Evolutionary conservation across 2,113 vertebrate genomes (phyloP), one percentile per base, ranked within the genome.

Genomic region (Chlamydotis undulata): DNA sequence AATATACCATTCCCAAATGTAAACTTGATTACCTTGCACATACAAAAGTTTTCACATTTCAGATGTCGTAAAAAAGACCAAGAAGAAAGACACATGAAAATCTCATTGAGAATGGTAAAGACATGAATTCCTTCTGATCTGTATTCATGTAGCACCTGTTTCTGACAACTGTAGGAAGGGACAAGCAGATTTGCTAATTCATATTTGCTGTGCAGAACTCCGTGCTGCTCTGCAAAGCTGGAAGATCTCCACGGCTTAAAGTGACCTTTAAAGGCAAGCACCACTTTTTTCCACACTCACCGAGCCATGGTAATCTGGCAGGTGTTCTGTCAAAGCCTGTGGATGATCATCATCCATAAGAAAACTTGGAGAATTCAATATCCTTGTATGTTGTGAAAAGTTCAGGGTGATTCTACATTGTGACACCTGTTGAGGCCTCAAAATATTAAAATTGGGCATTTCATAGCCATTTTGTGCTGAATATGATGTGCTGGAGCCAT

Each of bases 1-100:
- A 77, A 70, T 74, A 86, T 95, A 63, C 77, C 53, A 12, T 85
- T 94, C 74, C 78, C 89, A 80, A 80, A 89, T 25, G 77, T 55
- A 67, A 94, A 76, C 57, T 49, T 73, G 83, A 87, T 93, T 89
- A 65, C 77, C 37, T 87, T 65, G 41, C 49, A 33, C 31, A 10
- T 37, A 18, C 74, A 39, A 84, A 73, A 68, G 47, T 59, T 94
- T 96, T 69, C 64, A 57, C 61, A 45, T 76, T 83, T 91, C 70
- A 76, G 76, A 83, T 81, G 60, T 35, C 69, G 63, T 60, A 68
- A 49, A 22, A 93, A 84, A 81, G 43, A 41, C 39, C 35, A 18
- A 68, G 83, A 71, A 56, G 55, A 77, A 86, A 90, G 49, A 13
- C 0, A 0, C 81, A 75, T 52, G 2, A 93, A 84, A 84, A 84